Evolutionary conservation across 1,140 invertebrate species (phyloP).

Genomic region (Drosophila pandora): DNA sequence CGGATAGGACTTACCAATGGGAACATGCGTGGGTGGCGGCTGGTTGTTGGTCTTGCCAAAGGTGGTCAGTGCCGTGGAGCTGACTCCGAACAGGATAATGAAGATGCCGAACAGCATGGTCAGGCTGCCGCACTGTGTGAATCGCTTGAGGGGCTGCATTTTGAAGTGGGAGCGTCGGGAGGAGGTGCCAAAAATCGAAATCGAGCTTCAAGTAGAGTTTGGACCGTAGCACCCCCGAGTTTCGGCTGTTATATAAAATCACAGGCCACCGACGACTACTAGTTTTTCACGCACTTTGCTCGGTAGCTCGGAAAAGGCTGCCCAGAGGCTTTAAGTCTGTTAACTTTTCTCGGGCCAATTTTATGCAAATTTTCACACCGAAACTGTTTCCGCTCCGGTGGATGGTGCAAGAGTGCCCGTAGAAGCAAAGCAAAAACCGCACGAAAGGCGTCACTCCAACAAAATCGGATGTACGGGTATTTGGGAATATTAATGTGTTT

Average conservation of each 20-base stretch:
- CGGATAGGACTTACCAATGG: conserved; percentile 81
- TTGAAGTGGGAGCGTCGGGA: conserved; percentile 8
- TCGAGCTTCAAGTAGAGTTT: conserved; percentile 15
- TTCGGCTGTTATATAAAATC: conserved; percentile 56
- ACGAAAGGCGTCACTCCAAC: conserved; percentile 40
- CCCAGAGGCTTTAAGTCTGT: conserved; percentile 37
- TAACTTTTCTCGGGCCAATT: conserved; percentile 31
- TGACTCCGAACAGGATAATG: conserved; percentile 82
- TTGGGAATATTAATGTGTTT: conserved; percentile 2
- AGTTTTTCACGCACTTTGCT: conserved; percentile 53
- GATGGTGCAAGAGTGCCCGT: conserved; percentile 8
- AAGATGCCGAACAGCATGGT: conserved; percentile 83
- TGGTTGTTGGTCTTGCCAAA: conserved; percentile 88
- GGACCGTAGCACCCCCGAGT: not conserved
- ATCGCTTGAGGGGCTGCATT: conserved; percentile 83
- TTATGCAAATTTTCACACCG: conserved; percentile 54
- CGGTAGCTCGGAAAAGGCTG: conserved; percentile 29
- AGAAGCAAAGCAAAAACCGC: conserved; percentile 36
- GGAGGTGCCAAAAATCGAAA: conserved; percentile 6
- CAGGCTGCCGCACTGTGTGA: conserved; percentile 83
- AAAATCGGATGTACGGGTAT: conserved; percentile 38
- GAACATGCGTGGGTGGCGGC: conserved; percentile 86
- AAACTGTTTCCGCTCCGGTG: conserved; percentile 48
- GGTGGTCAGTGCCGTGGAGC: conserved; percentile 87
- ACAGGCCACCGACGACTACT: not conserved